Evolutionary conservation across 2,113 vertebrate species (phyloP).

Genomic region (Colossoma macropomum): DNA sequence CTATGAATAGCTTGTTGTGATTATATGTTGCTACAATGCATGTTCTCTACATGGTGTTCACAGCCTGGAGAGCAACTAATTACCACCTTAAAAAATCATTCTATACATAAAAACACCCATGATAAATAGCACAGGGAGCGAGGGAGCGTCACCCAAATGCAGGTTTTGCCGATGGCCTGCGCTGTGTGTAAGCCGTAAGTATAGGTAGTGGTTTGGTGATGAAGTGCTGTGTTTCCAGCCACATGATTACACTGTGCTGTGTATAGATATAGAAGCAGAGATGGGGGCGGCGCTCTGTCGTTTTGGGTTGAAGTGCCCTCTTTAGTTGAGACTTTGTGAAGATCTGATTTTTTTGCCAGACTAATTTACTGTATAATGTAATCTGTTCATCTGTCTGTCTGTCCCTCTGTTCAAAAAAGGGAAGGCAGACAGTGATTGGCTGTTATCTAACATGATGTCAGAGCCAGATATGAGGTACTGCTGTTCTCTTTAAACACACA

Average conservation of each 20-base stretch:
- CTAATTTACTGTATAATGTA: not conserved
- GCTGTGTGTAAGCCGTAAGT: not conserved
- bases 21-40: too few species aligned
- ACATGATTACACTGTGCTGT: constrained; percentile 6
- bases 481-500: too few species aligned
- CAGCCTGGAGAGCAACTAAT: not conserved
- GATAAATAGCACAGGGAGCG: not conserved
- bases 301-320: constrained; percentile 19
- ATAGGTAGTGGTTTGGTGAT: not conserved
- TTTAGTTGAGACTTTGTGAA: not conserved
- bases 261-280: not conserved
- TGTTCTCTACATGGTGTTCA: not conserved
- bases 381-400: not conserved
- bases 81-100: not conserved
- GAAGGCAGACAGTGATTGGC: not conserved
- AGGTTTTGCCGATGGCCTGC: too few species aligned
- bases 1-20: too few species aligned
- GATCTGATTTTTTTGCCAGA: not conserved
- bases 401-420: not conserved
- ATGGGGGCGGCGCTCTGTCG: not conserved
- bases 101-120: not conserved
- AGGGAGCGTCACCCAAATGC: not conserved
- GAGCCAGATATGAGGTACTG: too few species aligned
- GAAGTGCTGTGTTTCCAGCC: not conserved
- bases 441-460: too few species aligned